Evolutionary conservation across 2,797 vertebrate species (phyloP).

Genomic region (Pseudotriccus pelzelni): DNA sequence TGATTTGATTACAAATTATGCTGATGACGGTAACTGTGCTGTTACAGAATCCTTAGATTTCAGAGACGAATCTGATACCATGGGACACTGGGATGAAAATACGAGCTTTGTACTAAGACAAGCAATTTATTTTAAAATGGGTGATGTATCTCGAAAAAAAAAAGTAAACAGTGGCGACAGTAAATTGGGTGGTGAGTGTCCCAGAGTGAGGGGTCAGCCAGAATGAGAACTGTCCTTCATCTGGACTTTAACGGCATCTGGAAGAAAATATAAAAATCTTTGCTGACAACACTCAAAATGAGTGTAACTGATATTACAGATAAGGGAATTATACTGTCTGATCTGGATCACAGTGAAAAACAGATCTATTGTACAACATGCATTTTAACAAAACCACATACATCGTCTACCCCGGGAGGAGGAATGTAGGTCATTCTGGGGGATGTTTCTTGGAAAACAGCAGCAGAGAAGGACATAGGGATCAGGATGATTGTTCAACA

Average conservation of each 20-base stretch:
- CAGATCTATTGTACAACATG: not conserved
- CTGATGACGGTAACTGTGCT: constrained; percentile 38
- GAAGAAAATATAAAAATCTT: constrained; percentile 6
- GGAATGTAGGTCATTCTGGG: not conserved
- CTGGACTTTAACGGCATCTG: not conserved
- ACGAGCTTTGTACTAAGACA: not conserved
- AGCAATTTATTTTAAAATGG: not conserved
- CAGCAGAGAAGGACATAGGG: not conserved
- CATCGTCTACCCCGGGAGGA: rapidly evolving
- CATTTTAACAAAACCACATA: constrained; percentile 17
- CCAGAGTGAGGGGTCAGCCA: not conserved
- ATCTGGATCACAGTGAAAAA: constrained; percentile 25
- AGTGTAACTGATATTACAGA: not conserved
- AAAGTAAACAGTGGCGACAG: not conserved
- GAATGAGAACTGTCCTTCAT: not conserved
- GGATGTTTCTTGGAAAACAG: constrained; percentile 8
- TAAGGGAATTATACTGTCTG: constrained; percentile 16
- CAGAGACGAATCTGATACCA: constrained; percentile 29
- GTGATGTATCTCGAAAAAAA: not conserved
- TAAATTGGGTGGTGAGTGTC: not conserved
- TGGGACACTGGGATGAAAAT: not conserved
- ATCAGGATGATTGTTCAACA: not conserved
- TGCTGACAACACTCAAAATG: not conserved
- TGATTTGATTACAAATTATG: constrained; percentile 65
- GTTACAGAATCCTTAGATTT: constrained; percentile 41